Evolutionary conservation across 1,140 invertebrate species (phyloP), one percentile per base, ranked within the genome.

Genomic region (Monomorium pharaonis): DNA sequence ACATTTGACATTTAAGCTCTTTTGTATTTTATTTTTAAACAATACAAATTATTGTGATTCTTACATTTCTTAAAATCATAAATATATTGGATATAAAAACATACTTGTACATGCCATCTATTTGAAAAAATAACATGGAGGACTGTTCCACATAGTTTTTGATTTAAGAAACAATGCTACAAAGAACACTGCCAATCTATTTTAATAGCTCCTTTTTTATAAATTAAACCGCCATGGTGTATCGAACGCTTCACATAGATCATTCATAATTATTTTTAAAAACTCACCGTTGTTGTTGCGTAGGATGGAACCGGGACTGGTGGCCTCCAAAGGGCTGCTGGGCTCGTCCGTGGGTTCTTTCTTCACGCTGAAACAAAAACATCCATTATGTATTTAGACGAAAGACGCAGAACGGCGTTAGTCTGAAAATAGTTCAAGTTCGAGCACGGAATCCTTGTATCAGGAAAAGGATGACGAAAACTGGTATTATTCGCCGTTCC

Each of bases 261-360:
- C 7, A 6, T 60, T 49, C 42, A n/a, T 47, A 63, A 77, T 76
- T 63, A 63, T 62, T 89, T 60, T 84, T 77, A 85, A 86, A 69
- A 77, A 92, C 94, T 95, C 91, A 95, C 95, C 95, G 92, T 94
- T 94, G 92, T 94, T 95, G 92, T 95, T 95, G 88, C 94, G 94
- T 87, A 95, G 90, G 88, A 95, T 95, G 74, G 95, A 95, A 81
- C 93, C 94, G 63, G 96, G 95, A 92, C 95, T 96, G 91, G 95
- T 94, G 60, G 95, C 95, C 92, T 96, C 95, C 72, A 96, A 92
- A 90, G 96, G 96, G 92, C 96, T 96, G 90, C 94, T 95, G 67
- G 95, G 95, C 85, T 95, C 95, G 84, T 95, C 94, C 86, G 94
- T 95, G 60, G 95, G 94, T 90, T 96, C 95, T 92, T 94, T 95